Evolutionary conservation across 2,797 vertebrate species (phyloP).

Genomic region (Neosilurus hyrtlii): DNA sequence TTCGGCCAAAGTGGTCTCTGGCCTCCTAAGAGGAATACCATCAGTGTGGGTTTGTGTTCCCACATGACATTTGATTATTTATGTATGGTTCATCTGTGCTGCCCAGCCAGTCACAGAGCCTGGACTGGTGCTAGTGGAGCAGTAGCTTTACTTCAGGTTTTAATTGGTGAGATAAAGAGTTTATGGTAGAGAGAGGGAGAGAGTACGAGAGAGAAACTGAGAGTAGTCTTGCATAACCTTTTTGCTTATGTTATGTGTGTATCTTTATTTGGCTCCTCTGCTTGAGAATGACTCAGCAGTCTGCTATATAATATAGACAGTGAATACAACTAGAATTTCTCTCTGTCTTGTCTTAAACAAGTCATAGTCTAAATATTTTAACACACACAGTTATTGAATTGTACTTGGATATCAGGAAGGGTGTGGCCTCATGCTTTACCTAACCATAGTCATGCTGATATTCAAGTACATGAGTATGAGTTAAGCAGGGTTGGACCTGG

Average conservation of each 20-base stretch:
- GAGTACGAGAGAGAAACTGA: conserved; percentile 26
- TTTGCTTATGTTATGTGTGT: conserved; percentile 28
- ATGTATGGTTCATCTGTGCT: conserved; percentile 31
- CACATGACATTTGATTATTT: conserved; percentile 48
- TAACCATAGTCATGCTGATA: too few species aligned
- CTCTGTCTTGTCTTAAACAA: conserved; percentile 35
- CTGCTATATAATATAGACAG: conserved; percentile 37
- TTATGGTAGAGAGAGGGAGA: conserved; percentile 34
- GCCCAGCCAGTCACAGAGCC: not conserved
- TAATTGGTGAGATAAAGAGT: conserved; percentile 46
- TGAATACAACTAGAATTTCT: conserved; percentile 7
- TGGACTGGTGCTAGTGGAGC: conserved; percentile 24
- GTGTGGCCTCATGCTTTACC: too few species aligned
- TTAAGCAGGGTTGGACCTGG: too few species aligned
- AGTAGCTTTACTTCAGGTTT: conserved; percentile 28
- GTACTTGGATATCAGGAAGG: too few species aligned
- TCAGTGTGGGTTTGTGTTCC: conserved; percentile 38
- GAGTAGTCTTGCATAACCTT: conserved; percentile 18
- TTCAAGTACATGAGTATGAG: not conserved
- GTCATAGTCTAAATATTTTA: not conserved
- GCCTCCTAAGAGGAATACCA: conserved; percentile 43
- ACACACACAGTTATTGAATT: not conserved
- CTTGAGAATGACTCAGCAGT: conserved; percentile 45
- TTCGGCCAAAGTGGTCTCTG: conserved; percentile 44
- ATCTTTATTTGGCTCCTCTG: conserved; percentile 27